A percentile compares a stretch with the other conserved stretches of the same genome.
phyloP scores from a whole-genome alignment of 2,797 vertebrate species.

The Cheirogaleus major region DNA sequence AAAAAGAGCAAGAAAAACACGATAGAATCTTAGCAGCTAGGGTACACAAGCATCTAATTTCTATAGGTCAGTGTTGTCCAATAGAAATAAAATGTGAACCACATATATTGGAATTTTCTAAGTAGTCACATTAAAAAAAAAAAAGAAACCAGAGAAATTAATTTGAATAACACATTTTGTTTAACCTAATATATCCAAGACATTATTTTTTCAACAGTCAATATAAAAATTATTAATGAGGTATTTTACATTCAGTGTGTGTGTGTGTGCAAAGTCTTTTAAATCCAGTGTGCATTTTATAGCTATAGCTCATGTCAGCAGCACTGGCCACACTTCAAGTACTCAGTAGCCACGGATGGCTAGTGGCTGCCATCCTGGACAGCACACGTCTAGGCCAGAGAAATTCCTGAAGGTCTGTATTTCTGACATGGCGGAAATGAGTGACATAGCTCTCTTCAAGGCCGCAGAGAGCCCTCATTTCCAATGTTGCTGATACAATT shows the following conservation, averaged over 20 bases:
- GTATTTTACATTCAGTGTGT: not conserved
- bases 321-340: not conserved
- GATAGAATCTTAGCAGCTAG: conserved; percentile 34
- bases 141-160: conserved; percentile 11
- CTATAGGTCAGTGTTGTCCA: not conserved
- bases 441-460: not conserved
- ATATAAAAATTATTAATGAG: not conserved
- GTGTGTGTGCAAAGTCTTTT: not conserved
- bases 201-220: not conserved
- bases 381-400: not conserved
- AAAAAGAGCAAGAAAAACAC: conserved; percentile 9
- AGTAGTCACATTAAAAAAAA: not conserved
- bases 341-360: not conserved
- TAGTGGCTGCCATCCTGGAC: not conserved
- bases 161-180: conserved; percentile 7
- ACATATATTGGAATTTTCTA: not conserved
- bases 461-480: not conserved
- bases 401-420: not conserved
- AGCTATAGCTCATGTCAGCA: not conserved
- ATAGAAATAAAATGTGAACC: conserved; percentile 8
- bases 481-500: not conserved
- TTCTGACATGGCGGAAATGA: not conserved
- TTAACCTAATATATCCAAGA: not conserved
- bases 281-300: not conserved
- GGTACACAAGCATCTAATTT: conserved; percentile 29